Evolutionary conservation across 2,888 invertebrate species (phyloP).

Genomic region (Calameuta pallipes): DNA sequence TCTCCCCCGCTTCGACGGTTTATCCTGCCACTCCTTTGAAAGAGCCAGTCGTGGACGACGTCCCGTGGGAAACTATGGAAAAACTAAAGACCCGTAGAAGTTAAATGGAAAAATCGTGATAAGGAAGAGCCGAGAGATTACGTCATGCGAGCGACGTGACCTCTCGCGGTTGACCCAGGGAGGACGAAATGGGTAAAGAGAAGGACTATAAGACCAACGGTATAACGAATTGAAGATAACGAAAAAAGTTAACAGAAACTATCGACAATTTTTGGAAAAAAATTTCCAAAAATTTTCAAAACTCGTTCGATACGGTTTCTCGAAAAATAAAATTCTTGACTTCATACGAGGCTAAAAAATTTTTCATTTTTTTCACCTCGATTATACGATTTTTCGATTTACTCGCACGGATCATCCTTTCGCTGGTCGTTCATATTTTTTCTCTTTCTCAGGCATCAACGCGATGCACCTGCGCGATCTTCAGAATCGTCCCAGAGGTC

Average conservation of each 20-base stretch:
- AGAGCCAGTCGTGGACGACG: conserved; percentile 26
- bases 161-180: conserved; percentile 51
- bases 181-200: conserved; percentile 30
- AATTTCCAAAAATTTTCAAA: too few species aligned
- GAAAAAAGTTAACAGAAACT: too few species aligned
- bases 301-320: not conserved
- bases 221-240: too few species aligned
- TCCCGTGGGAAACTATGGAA: conserved; percentile 15
- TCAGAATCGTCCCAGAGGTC: conserved; percentile 9
- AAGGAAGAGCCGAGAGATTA: conserved; percentile 18
- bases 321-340: not conserved
- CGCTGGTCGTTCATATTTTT: not conserved
- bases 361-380: not conserved
- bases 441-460: not conserved
- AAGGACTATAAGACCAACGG: conserved; percentile 17
- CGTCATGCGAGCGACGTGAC: conserved; percentile 53
- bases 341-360: too few species aligned
- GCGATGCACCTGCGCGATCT: not conserved
- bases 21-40: conserved; percentile 32
- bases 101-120: conserved; percentile 9
- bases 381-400: not conserved
- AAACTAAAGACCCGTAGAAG: not conserved
- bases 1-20: conserved; percentile 32
- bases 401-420: not conserved
- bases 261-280: too few species aligned